Evolutionary conservation across 2,113 vertebrate species (phyloP).

Genomic region (Centrocercus urophasianus): DNA sequence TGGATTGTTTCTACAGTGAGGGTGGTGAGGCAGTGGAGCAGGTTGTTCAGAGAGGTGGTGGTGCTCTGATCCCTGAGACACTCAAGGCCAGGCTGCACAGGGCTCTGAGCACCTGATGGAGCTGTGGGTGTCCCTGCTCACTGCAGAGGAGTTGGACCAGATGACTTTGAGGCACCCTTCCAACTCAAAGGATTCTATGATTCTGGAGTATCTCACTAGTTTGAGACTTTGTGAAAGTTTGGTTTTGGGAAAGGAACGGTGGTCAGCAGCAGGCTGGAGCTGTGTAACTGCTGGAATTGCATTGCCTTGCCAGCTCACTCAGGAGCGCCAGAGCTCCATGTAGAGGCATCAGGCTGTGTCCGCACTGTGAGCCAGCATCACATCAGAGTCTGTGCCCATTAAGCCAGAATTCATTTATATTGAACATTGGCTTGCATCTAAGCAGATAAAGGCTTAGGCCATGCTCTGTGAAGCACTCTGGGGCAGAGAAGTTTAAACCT

Average conservation of each 20-base stretch:
- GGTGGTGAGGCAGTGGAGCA: not conserved
- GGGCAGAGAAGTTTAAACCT: not conserved
- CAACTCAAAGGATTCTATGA: no score
- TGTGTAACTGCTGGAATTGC: not conserved
- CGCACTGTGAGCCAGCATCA: not conserved
- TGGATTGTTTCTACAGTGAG: no score
- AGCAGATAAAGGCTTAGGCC: not conserved
- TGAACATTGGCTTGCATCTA: not conserved
- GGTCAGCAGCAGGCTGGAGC: not conserved
- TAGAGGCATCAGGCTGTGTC: not conserved
- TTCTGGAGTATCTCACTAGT: not conserved
- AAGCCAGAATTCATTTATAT: not conserved
- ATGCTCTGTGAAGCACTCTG: not conserved
- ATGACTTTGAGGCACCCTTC: no score
- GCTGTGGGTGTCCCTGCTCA: no score
- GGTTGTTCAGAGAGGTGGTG: no score
- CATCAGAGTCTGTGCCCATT: not conserved
- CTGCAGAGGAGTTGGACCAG: no score
- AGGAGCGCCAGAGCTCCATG: rapidly evolving
- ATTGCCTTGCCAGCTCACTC: not conserved
- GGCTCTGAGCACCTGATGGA: no score
- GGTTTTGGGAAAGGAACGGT: not conserved
- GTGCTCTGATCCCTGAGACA: no score
- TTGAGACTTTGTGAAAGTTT: not conserved
- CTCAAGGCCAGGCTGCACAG: no score